phyloP scores from a whole-genome alignment of 92 coral and sea anemone species.

The Desmophyllum pertusum region DNA sequence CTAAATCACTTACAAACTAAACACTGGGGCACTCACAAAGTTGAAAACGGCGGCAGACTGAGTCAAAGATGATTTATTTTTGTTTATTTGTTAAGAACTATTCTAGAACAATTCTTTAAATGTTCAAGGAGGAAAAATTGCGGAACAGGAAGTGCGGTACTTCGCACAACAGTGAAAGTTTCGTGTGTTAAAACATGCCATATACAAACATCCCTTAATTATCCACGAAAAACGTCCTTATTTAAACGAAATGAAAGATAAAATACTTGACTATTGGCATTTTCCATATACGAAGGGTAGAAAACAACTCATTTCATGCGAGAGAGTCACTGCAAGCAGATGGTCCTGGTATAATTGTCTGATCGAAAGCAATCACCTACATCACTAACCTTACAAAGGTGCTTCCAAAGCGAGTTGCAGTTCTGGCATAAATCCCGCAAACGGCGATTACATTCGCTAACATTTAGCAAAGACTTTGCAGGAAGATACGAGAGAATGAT shows the following conservation, averaged over 20 bases:
- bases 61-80: background rate
- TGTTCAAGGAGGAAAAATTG: background rate
- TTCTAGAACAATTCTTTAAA: too few relatives aligned
- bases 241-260: background rate
- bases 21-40: background rate
- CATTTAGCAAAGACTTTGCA: conserved; percentile 73
- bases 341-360: background rate
- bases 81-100: background rate
- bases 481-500: conserved; percentile 73
- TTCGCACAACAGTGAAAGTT: background rate
- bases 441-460: conserved; percentile 76
- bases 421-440: conserved; percentile 63
- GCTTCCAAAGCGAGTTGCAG: conserved; percentile 77
- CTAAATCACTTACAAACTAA: conserved; percentile 1
- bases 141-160: background rate
- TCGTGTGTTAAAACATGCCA: conserved; percentile 1
- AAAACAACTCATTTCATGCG: background rate
- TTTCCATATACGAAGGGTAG: background rate
- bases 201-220: background rate
- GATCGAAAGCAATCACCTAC: background rate
- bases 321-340: background rate
- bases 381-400: conserved; percentile 65
- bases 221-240: background rate
- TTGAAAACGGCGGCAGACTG: background rate
- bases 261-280: background rate